Base-by-base conservation (phyloP, 2,888 invertebrate species). In the Vandiemenella viatica region DNA sequence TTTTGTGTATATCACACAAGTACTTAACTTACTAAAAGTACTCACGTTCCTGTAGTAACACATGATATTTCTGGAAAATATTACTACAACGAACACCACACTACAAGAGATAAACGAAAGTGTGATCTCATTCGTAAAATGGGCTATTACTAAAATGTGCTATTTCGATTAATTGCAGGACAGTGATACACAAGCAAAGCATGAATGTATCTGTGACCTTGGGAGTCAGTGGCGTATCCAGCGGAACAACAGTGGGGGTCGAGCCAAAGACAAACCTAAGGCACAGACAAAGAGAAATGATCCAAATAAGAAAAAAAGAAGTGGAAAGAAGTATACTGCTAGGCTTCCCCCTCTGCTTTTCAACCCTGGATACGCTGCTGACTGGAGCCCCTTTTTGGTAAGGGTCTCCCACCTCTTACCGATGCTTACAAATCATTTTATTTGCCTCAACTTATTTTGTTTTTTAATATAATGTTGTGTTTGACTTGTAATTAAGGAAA, bases 341-440 rank as follows among this genome's bases (percentile, higher is more conserved):
- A 52, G 67, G 68, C 70, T 73, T 67, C 66, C 67, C 61, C 65
- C 67, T 57, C 74, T 76, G 71, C 71, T 74, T 65, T 70, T 74
- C 72, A 76, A 74, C 71, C 75, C 77, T 70, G 77, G 77, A 75
- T 77, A 77, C 77, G 75, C 75, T 75, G 73, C 75, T 75, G 77
- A 76, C 65, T 66, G 77, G 77, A 76, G 74, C 73, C 75, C 76
- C 72, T 73, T 73, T 70, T 70, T 76, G 77, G 77, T 78, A 77
- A 75, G 77, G 58, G 56, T 32, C 13, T 32, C n/a, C n/a, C 32
- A 32, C 13, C n/a, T 32, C 32, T n/a, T 32, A 32, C n/a, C 32
- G n/a, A n/a, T n/a, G n/a, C n/a, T n/a, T n/a, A n/a, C n/a, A n/a
- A n/a, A n/a, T n/a, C n/a, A n/a, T n/a, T n/a, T n/a, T n/a, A n/a